Evolutionary conservation across 2,113 vertebrate genomes (phyloP).

Genomic region (Ceyx cyanopectus): DNA sequence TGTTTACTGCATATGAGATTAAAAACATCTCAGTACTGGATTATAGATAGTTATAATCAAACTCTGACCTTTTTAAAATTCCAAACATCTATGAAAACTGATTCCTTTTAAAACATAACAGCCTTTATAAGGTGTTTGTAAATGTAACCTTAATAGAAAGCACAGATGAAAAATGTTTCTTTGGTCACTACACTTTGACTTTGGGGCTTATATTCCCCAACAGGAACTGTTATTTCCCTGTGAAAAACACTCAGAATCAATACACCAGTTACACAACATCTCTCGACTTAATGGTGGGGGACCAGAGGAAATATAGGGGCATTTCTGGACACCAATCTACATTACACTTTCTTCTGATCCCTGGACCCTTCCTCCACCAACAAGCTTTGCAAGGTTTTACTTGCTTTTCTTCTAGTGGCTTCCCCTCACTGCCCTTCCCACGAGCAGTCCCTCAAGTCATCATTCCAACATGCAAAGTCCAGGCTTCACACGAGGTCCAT

Average conservation of each 20-base stretch:
- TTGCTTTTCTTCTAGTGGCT: neutral
- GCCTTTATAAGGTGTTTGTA: neutral
- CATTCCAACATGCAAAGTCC: neutral
- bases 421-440: neutral
- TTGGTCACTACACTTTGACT: neutral
- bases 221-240: neutral
- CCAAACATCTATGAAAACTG: neutral
- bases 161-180: neutral
- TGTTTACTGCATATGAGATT: neutral
- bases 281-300: fast-evolving
- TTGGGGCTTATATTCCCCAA: neutral
- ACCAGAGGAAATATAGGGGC: fast-evolving
- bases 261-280: neutral
- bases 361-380: neutral
- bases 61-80: conserved; percentile 31
- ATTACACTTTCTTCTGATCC: neutral
- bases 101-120: neutral
- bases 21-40: neutral
- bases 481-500: neutral
- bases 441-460: fast-evolving
- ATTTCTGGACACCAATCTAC: neutral
- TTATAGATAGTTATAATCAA: conserved; percentile 24
- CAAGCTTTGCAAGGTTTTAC: neutral
- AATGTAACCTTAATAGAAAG: neutral
- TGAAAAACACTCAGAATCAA: neutral